Conservation (phyloP, 2,797 vertebrate genomes). For the Pseudochirops cupreus region DNA sequence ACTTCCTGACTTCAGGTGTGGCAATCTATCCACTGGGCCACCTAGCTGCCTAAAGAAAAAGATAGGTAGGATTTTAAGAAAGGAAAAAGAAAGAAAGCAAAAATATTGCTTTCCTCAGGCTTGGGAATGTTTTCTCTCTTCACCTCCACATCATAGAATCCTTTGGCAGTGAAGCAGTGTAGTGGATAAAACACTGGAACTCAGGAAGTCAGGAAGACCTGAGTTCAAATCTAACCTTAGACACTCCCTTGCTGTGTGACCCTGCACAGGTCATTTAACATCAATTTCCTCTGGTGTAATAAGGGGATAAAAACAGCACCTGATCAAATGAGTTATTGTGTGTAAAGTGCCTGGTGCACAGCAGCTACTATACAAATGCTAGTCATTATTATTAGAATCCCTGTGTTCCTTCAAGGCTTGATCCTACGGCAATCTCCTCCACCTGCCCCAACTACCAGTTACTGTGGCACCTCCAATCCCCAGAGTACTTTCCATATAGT, state of each 20-base stretch:
- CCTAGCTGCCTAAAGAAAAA: not conserved
- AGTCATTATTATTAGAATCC: not conserved
- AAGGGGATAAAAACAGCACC: not conserved
- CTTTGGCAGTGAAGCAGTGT: not conserved
- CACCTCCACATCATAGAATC: not conserved
- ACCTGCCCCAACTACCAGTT: not conserved
- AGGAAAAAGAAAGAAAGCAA: not conserved
- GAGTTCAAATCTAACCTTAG: not conserved
- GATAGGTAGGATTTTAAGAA: not conserved
- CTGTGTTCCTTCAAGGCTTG: not conserved
- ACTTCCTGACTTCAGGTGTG: not conserved
- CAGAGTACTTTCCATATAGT: not conserved
- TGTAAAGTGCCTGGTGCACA: not conserved
- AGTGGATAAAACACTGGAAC: not conserved
- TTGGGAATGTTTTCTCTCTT: not conserved
- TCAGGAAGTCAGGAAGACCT: not conserved
- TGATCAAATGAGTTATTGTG: not conserved
- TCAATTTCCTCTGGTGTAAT: not conserved
- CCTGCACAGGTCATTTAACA: not conserved
- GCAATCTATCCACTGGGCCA: not conserved
- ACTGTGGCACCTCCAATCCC: fast-evolving
- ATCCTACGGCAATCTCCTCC: not conserved
- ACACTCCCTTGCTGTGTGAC: not conserved
- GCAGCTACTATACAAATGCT: not conserved
- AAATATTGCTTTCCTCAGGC: not conserved